phyloP scores from a whole-genome alignment of 2,888 invertebrate species.

The Cryptophagus acutangulus region DNA sequence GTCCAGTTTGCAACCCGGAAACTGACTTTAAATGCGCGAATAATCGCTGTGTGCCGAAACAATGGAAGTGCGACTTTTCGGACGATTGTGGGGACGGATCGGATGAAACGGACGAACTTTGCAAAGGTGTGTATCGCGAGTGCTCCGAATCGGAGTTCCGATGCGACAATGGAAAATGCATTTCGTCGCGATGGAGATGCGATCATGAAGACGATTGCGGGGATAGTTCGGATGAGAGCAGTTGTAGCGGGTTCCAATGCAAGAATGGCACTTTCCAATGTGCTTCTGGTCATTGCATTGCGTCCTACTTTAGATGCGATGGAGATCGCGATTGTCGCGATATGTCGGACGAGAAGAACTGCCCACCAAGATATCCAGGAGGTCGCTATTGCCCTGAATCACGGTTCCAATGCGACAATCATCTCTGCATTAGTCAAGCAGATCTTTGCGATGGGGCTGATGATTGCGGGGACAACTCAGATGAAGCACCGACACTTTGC shows the following conservation, averaged over 20 bases:
- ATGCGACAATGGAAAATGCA: constrained; percentile 84
- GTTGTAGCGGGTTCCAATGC: constrained; percentile 78
- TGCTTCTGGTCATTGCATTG: constrained; percentile 87
- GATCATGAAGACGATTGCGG: constrained; percentile 97
- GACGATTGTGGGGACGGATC: constrained; percentile 95
- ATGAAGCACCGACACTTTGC: constrained; percentile 77
- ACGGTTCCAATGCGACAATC: constrained; percentile 88
- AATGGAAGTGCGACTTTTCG: constrained; percentile 95
- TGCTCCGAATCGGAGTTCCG: constrained; percentile 90
- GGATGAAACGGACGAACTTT: constrained; percentile 78
- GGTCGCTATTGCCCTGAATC: constrained; percentile 84
- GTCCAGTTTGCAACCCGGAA: constrained; percentile 79
- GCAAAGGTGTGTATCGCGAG: constrained; percentile 77
- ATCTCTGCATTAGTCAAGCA: constrained; percentile 82
- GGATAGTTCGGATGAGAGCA: constrained; percentile 85
- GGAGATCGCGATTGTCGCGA: constrained; percentile 86
- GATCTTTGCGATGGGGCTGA: constrained; percentile 92
- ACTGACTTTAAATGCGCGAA: constrained; percentile 93
- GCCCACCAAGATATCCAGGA: constrained; percentile 82
- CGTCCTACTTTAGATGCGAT: constrained; percentile 81
- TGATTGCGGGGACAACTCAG: constrained; percentile 88
- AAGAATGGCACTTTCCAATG: constrained; percentile 91
- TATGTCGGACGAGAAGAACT: constrained; percentile 84
- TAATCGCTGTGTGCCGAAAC: constrained; percentile 55
- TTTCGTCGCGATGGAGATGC: constrained; percentile 89